Evolutionary conservation across 2,113 vertebrate genomes (phyloP), one percentile per base, ranked within the genome.

Genomic region (Terrapene triunguis): DNA sequence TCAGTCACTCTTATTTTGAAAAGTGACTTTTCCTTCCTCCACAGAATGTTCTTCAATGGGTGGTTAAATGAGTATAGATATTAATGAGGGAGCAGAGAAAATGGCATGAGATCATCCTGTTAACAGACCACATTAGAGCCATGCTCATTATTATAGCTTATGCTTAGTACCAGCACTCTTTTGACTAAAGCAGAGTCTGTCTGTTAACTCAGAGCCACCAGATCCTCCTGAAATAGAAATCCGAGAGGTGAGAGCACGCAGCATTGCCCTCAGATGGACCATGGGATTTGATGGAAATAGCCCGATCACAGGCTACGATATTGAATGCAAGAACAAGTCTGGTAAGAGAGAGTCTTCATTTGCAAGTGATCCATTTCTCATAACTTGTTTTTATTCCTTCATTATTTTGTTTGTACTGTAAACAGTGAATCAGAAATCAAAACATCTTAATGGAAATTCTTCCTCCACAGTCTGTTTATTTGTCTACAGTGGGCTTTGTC

Each of bases 251-350:
- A 99, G 99, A 96, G 99, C 99, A 3, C 99, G 99, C 38, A 99
- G 99, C 48, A 99, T 99, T 85, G 99, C 99, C 19, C 99, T 99
- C 78, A 98, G 99, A 83, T 99, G 99, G 99, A 99, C 99, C 47
- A 99, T 99, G 99, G 99, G 99, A 47, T 99, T 99, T 3, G 99
- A 99, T 2, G 99, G 99, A 80, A 99, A 99, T 98, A 99, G 99
- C 96, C 99, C 99, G 6, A 99, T 99, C 97, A 99, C 99, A 0
- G 99, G 99, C 98, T 99, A 99, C 1, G 99, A 99, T 94, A 99
- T 99, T 7, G 99, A 99, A 91, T 99, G 99, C 99, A 99, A 99
- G 97, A 99, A 99, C 97, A 99, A 99, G 98, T 99, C 99, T 95
- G 99, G 99, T 99, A 98, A 97, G 97, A 76, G 81, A 12, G 65